phyloP scores from a whole-genome alignment of 2,888 invertebrate species.

The Nephrotoma appendiculata region DNA sequence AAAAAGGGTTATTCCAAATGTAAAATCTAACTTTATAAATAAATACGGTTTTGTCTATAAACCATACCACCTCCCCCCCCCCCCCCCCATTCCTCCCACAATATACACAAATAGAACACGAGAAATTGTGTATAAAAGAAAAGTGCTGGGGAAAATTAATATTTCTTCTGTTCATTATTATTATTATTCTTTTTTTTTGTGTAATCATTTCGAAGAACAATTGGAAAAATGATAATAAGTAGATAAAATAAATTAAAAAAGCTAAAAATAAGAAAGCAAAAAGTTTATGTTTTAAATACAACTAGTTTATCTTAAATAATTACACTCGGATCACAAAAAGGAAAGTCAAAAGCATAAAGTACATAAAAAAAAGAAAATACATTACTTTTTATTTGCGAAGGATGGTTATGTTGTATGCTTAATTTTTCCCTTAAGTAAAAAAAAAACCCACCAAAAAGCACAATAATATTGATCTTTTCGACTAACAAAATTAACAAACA shows the following conservation, averaged over 20 bases:
- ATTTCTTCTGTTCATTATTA: neutral
- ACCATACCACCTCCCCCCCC: no score
- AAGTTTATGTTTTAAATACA: neutral
- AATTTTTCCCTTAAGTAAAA: neutral
- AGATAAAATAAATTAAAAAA: neutral
- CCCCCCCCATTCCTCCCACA: neutral
- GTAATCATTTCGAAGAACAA: neutral
- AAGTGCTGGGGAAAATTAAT: neutral
- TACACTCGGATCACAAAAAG: neutral
- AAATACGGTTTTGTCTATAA: neutral
- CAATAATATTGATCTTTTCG: neutral
- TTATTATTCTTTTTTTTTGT: neutral
- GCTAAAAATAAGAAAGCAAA: no score
- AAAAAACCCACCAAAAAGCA: neutral
- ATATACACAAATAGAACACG: neutral
- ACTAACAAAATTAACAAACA: neutral
- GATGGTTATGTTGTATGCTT: neutral
- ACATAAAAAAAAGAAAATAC: neutral
- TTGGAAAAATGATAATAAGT: neutral
- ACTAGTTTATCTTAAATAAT: neutral
- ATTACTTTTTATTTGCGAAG: neutral
- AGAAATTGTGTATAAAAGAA: neutral
- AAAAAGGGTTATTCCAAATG: no score
- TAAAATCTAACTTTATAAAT: neutral
- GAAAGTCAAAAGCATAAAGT: neutral